These are phyloP conservation scores for Odocoileus hemionus DNA, from an alignment of 2,113 vertebrate genomes.

Conservation along the genomic window DNA sequence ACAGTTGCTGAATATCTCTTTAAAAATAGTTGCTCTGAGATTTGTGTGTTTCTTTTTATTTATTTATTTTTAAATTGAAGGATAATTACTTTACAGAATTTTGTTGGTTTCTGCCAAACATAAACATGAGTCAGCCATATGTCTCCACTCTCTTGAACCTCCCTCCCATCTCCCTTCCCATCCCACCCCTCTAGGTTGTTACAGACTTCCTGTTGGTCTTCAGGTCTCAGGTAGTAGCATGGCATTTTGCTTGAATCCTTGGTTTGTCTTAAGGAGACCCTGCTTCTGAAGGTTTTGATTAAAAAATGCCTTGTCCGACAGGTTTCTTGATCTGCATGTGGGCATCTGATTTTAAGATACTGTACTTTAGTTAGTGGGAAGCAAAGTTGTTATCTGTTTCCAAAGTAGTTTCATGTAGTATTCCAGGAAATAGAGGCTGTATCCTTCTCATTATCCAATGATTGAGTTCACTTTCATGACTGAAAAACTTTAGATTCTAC, in stretches of 20 bases:
- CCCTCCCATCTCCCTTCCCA: neutral
- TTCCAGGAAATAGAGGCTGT: neutral
- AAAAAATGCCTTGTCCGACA: neutral
- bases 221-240: neutral
- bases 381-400: neutral
- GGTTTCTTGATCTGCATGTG: constrained; percentile 3
- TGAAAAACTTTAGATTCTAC: neutral
- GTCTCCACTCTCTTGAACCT: neutral
- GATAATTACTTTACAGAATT: neutral
- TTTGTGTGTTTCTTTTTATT: neutral
- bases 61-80: neutral
- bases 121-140: neutral
- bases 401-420: neutral
- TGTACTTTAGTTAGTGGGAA: neutral
- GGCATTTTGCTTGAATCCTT: constrained; percentile 17
- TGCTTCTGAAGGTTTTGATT: constrained; percentile 38
- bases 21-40: neutral
- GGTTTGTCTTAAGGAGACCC: neutral
- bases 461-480: neutral
- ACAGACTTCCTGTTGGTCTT: constrained; percentile 1
- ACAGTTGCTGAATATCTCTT: constrained; percentile 32
- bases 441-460: neutral
- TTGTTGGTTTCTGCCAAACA: neutral
- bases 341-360: neutral
- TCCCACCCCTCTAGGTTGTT: neutral